Conservation (phyloP, 2,888 invertebrate genomes). For the Epistrophe eligans region DNA sequence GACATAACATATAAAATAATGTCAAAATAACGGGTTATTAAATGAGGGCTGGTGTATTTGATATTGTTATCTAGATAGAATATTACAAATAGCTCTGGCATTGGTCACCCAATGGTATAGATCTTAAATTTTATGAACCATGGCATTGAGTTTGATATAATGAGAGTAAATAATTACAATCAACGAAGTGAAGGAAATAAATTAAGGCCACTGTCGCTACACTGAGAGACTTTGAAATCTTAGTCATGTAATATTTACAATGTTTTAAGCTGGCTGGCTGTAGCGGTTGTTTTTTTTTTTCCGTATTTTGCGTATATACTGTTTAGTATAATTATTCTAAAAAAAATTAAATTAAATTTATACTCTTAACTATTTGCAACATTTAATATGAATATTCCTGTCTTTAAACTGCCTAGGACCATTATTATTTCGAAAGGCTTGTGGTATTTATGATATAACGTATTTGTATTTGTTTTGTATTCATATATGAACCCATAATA, state of each 20-base stretch:
- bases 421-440: too few species aligned
- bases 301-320: too few species aligned
- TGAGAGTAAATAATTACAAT: constrained; percentile 5
- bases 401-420: too few species aligned
- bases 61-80: constrained; percentile 1
- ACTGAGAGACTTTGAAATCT: neutral
- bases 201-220: neutral
- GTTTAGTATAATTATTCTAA: too few species aligned
- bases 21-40: neutral
- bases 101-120: neutral
- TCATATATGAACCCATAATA: too few species aligned
- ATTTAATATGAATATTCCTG: too few species aligned
- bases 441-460: too few species aligned
- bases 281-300: too few species aligned
- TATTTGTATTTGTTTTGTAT: too few species aligned
- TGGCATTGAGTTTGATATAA: constrained; percentile 22
- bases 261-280: neutral
- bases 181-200: constrained; percentile 26
- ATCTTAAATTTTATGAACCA: constrained; percentile 26
- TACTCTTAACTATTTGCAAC: too few species aligned
- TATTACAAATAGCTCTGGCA: neutral
- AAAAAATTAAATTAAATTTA: too few species aligned
- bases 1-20: neutral
- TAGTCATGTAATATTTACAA: neutral
- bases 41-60: neutral